Base-by-base conservation (phyloP, 2,797 vertebrate genomes). In the Helostoma temminkii region DNA sequence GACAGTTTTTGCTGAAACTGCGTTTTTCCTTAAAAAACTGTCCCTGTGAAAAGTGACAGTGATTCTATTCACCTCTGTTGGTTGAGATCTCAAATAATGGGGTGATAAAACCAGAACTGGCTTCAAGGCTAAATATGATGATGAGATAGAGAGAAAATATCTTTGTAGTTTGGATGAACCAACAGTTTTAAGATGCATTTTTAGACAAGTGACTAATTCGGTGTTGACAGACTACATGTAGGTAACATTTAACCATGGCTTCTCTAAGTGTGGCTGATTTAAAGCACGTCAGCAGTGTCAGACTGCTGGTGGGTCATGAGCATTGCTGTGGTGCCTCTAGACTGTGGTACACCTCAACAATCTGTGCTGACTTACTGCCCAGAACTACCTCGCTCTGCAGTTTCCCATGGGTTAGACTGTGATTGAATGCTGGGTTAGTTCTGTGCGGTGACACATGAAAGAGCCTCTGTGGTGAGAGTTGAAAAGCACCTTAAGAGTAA, bases 301-400 rank as follows among this genome's bases (percentile, higher is more conserved):
- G 63, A 32, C 75, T 67, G 70, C 86, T 78, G 63, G 58, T 67
- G 78, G 80, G 57, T 84, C 63, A 19, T 26, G 67, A 85, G 71
- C 61, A 16, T 84, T 75, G 78, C 87, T 86, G 82, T 71, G 87
- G 79, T 57, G 69, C 71, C 63, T 73, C 81, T 75, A 21, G 83
- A 50, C 69, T 78, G 86, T 57, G 88, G 90, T 91, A 72, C 65
- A 81, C 89, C 90, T 92, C 90, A 92, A 91, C 88, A 91, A 85
- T 93, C 84, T 81, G 79, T 64, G 58, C 81, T 78, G 80, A 87
- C 78, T 77, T 66, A 56, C 84, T 88, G 88, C 83, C 76, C 87
- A 90, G 72, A 85, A 83, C 74, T 53, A 64, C 78, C 10, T 19
- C 39, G 56, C 81, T 65, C 37, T 68, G 76, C 85, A 77, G 46